phyloP scores from a whole-genome alignment of 2,797 vertebrate species.

The Danionella dracula region DNA sequence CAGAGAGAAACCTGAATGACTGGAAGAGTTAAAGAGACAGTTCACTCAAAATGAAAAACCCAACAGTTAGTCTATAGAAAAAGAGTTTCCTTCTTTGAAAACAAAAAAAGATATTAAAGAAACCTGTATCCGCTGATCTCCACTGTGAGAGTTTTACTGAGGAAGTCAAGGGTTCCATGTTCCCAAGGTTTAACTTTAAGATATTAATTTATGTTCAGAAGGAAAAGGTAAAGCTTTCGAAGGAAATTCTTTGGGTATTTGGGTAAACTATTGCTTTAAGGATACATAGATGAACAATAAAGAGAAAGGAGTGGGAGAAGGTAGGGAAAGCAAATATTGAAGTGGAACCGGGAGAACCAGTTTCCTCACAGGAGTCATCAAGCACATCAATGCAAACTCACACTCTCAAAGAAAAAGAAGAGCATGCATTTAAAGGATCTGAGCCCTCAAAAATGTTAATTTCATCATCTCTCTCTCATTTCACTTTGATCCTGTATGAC shows the following conservation, averaged over 20 bases:
- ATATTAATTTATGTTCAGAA: no score
- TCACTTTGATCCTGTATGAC: not conserved
- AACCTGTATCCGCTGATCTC: no score
- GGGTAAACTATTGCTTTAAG: no score
- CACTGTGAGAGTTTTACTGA: no score
- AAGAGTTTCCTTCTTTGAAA: no score
- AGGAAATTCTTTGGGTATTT: no score
- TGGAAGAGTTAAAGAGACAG: not conserved
- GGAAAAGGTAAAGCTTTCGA: no score
- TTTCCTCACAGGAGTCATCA: slow-evolving; percentile 13
- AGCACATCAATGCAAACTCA: slow-evolving; percentile 32
- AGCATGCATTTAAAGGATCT: slow-evolving; percentile 6
- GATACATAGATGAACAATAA: not conserved
- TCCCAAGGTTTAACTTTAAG: no score
- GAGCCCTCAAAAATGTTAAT: not conserved
- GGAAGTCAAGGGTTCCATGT: no score
- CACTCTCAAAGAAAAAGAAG: slow-evolving; percentile 22
- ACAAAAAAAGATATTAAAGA: no score
- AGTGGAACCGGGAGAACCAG: slow-evolving; percentile 24
- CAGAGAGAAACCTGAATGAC: not conserved
- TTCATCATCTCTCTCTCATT: not conserved
- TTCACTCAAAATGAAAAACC: no score
- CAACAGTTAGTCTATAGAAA: no score
- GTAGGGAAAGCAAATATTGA: slow-evolving; percentile 2
- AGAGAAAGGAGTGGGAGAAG: not conserved